phyloP scores from a whole-genome alignment of 2,888 invertebrate genomes.

The Uloborus plumipes region DNA sequence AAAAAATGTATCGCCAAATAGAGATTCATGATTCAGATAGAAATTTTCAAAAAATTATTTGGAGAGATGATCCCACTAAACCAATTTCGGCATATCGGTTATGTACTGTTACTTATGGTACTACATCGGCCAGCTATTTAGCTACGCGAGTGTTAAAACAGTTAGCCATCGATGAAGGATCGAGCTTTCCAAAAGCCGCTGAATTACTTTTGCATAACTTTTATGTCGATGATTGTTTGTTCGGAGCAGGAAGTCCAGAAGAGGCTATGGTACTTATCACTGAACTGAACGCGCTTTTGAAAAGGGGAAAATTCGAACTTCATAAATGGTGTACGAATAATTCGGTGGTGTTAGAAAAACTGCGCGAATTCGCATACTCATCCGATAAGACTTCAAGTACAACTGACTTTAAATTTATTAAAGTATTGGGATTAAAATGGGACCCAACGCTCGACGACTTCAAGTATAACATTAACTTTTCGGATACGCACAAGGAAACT shows the following conservation, averaged over 20 bases:
- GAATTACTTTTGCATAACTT: background rate
- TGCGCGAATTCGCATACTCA: no score
- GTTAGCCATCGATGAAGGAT: background rate
- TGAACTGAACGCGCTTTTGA: background rate
- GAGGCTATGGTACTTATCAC: background rate
- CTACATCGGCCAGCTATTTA: background rate
- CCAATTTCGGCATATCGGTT: constrained; percentile 13
- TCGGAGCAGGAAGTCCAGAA: background rate
- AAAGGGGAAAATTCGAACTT: constrained; percentile 6
- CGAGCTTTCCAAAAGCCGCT: background rate
- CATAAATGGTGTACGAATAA: constrained; percentile 4
- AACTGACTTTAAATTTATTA: background rate
- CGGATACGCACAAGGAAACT: background rate
- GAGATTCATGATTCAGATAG: constrained; percentile 1
- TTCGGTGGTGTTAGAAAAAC: no score
- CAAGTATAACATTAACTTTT: background rate
- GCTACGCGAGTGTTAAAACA: constrained; percentile 1
- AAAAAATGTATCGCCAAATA: constrained; percentile 24
- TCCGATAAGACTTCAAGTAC: background rate
- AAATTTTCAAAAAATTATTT: constrained; percentile 2
- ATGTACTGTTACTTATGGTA: constrained; percentile 18
- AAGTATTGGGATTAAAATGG: constrained; percentile 10
- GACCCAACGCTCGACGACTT: constrained; percentile 2
- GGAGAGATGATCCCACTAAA: background rate
- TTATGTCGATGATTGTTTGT: constrained; percentile 11